Conservation (phyloP, 92 coral and sea anemone species). For the Porites rus region DNA sequence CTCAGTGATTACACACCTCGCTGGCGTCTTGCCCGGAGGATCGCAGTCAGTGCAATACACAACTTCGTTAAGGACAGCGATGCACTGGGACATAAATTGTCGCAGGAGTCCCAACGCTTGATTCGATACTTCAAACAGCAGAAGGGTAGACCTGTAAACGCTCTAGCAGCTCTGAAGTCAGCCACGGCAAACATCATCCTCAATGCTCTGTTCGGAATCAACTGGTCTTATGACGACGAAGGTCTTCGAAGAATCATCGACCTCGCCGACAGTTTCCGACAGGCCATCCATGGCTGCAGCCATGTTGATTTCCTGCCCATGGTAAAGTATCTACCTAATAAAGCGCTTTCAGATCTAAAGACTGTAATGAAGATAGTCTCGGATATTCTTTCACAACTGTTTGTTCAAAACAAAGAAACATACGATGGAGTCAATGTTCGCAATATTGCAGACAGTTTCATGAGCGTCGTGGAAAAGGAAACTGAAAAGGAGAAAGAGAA, state of each 20-base stretch:
- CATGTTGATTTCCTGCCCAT: slow-evolving; percentile 81
- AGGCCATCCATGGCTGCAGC: slow-evolving; percentile 52
- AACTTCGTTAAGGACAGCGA: slow-evolving; percentile 58
- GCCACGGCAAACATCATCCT: slow-evolving; percentile 74
- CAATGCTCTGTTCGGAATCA: slow-evolving; percentile 71
- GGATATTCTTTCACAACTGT: slow-evolving; percentile 43
- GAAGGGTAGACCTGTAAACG: slow-evolving; percentile 61
- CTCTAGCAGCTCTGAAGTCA: slow-evolving; percentile 47
- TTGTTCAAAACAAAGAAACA: slow-evolving; percentile 63
- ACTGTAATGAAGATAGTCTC: background rate
- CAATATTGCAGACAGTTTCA: slow-evolving; percentile 74
- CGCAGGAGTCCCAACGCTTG: slow-evolving; percentile 56
- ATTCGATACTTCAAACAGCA: slow-evolving; percentile 46
- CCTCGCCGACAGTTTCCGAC: slow-evolving; percentile 56
- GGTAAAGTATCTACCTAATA: slow-evolving; percentile 62
- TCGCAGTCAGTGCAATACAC: slow-evolving; percentile 65
- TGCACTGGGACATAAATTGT: slow-evolving; percentile 51
- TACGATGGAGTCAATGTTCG: slow-evolving; percentile 66
- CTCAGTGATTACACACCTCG: slow-evolving; percentile 26
- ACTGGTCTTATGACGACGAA: slow-evolving; percentile 50
- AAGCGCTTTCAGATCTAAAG: slow-evolving; percentile 27
- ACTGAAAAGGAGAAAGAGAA: slow-evolving; percentile 24
- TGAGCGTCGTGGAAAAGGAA: slow-evolving; percentile 43
- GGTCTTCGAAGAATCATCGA: slow-evolving; percentile 57
- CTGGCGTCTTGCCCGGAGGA: slow-evolving; percentile 21